A percentile compares a stretch with the other conserved stretches of the same genome.
These are phyloP conservation scores for Engystomops pustulosus DNA, from an alignment of 2,113 vertebrate genomes.

Conservation along the genomic window DNA sequence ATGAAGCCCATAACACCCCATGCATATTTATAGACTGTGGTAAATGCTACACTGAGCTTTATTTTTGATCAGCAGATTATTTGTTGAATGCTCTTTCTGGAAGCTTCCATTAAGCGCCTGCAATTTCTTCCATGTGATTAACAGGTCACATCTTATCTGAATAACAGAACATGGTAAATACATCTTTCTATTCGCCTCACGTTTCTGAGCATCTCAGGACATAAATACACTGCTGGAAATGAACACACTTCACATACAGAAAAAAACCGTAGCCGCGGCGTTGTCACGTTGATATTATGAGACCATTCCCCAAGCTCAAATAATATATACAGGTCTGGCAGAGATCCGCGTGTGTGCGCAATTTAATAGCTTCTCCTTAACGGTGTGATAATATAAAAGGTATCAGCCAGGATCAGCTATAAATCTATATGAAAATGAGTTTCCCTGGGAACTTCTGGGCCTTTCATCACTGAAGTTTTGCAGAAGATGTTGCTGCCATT, in stretches of 20 bases:
- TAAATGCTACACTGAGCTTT: not conserved
- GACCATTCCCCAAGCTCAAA: conserved; percentile 41
- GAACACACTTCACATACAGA: conserved; percentile 21
- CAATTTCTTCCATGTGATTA: not conserved
- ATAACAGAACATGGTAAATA: not conserved
- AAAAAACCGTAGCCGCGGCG: conserved; percentile 5
- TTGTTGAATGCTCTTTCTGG: not conserved
- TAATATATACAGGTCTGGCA: conserved; percentile 44
- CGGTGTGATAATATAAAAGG: conserved; percentile 46
- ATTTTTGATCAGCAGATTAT: not conserved
- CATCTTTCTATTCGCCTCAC: conserved; percentile 1
- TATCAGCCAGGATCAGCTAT: conserved; percentile 52
- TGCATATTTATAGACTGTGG: not conserved
- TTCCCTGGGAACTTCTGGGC: conserved; percentile 39
- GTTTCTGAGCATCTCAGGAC: not conserved
- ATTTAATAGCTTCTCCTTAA: conserved; percentile 55
- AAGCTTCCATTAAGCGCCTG: conserved; percentile 5
- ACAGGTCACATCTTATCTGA: not conserved
- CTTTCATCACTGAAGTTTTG: conserved; percentile 45
- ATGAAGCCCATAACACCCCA: too few species aligned
- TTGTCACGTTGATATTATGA: conserved; percentile 48
- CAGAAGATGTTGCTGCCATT: conserved; percentile 29
- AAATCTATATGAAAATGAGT: conserved; percentile 59
- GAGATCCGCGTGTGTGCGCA: conserved; percentile 33
- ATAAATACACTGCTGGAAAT: not conserved